phyloP scores from a whole-genome alignment of 1,140 invertebrate species.

The Matsumurasca onukii region DNA sequence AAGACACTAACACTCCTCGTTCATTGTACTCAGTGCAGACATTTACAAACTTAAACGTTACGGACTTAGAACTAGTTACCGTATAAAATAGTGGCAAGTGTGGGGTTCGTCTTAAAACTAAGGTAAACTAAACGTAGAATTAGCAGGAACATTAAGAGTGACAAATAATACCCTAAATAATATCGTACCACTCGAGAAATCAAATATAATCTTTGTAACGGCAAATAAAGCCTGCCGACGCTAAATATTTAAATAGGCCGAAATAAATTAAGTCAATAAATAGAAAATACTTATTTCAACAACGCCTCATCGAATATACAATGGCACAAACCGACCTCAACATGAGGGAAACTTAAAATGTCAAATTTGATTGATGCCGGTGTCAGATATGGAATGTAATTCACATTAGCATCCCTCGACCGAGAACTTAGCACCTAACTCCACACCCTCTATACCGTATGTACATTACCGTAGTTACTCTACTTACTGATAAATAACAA shows the following conservation, averaged over 20 bases:
- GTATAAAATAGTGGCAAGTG: constrained; percentile 2
- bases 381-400: constrained; percentile 25
- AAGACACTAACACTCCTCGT: neutral
- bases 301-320: constrained; percentile 17
- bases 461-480: constrained; percentile 14
- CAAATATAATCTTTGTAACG: constrained; percentile 15
- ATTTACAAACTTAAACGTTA: neutral
- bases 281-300: neutral
- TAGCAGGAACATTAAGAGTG: constrained; percentile 9
- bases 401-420: constrained; percentile 23
- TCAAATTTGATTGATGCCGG: constrained; percentile 27
- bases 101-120: constrained; percentile 3
- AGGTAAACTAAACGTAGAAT: constrained; percentile 3
- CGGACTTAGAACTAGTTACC: constrained; percentile 8
- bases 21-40: constrained; percentile 18
- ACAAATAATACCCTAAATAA: constrained; percentile 10
- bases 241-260: neutral
- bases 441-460: constrained; percentile 29
- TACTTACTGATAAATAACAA: constrained; percentile 30
- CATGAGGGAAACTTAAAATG: constrained; percentile 29
- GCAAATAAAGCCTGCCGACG: constrained; percentile 10
- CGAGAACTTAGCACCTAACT: constrained; percentile 21
- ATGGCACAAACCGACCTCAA: constrained; percentile 33
- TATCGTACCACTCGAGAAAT: constrained; percentile 12
- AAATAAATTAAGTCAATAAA: constrained; percentile 11